These are phyloP conservation scores for Lagodon rhomboides DNA, from an alignment of 2,797 vertebrate genomes.

Conservation along the genomic window DNA sequence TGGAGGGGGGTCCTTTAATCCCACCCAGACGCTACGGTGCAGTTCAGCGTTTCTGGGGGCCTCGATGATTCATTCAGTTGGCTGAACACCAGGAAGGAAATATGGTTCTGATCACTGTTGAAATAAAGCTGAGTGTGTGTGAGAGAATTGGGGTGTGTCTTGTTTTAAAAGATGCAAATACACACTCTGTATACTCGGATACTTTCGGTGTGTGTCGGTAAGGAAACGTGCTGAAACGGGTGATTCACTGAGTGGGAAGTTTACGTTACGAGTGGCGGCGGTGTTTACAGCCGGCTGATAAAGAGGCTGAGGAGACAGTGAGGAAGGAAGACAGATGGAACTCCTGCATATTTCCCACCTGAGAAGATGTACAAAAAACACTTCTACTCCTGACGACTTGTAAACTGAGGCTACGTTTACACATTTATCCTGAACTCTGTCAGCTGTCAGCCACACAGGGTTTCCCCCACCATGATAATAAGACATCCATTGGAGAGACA, in stretches of 20 bases:
- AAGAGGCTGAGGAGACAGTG: slow-evolving; percentile 45
- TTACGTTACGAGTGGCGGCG: slow-evolving; percentile 72
- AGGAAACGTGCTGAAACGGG: slow-evolving; percentile 53
- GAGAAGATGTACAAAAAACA: slow-evolving; percentile 35
- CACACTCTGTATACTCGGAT: slow-evolving; percentile 5
- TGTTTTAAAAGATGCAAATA: slow-evolving; percentile 15
- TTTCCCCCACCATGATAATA: too few species aligned
- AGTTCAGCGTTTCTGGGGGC: slow-evolving; percentile 50
- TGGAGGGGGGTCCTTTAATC: slow-evolving; percentile 65
- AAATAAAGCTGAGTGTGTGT: slow-evolving; percentile 32
- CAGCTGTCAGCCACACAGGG: too few species aligned
- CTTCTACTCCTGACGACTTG: slow-evolving; percentile 16
- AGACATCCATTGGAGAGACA: too few species aligned
- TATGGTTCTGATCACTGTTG: slow-evolving; percentile 81
- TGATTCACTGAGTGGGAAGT: slow-evolving; percentile 75
- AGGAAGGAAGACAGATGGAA: slow-evolving; percentile 56
- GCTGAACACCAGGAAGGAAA: slow-evolving; percentile 70
- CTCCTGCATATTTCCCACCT: slow-evolving; percentile 44
- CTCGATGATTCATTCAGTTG: slow-evolving; percentile 70
- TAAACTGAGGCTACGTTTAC: background rate
- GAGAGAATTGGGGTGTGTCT: slow-evolving; percentile 17
- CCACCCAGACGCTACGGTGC: slow-evolving; percentile 73
- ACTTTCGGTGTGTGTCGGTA: background rate
- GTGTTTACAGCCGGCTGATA: slow-evolving; percentile 71
- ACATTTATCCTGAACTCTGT: background rate